Base-by-base conservation (phyloP, 2,797 vertebrate genomes). In the Epinephelus malabaricus region DNA sequence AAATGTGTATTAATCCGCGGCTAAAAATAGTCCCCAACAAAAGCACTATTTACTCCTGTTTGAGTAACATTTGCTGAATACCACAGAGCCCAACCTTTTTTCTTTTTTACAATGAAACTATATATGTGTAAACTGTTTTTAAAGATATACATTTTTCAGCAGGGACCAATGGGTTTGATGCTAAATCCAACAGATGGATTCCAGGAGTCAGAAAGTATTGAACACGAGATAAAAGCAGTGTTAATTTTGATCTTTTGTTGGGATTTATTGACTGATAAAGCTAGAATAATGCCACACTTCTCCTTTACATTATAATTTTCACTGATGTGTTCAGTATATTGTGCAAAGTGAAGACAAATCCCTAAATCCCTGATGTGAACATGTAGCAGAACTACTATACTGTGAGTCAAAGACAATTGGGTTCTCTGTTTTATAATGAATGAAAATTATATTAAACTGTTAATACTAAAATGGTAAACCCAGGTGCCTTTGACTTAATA, bases 21-120 rank as follows among this genome's bases (percentile, higher is more conserved):
- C 17, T 60, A 23, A 72, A 73, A 85, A 68, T 54, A 38, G 9
- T 63, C 23, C 45, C 45, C 4, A n/a, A 25, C 14, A 76, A 54
- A 63, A 51, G 51, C 25, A 56, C 2, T 4, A 1, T 23, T 47
- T 18, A 19, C 25, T 46, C 23, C 7, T 65, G n/a, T 66, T 66
- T 62, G n/a, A 59, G 40, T 38, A 15, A n/a, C 11, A 6, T 66
- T 40, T 65, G 64, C 6, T 23, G 27, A 18, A 46, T 50, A 23
- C 62, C 27, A 18, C 30, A 21, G 21, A n/a, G 27, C 5, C n/a
- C 21, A 17, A 4, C 10, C 47, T 21, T 66, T 27, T 19, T 34
- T 34, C 6, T 34, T 34, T 7, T 34, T 34, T 34, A 34, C 30
- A 34, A 6, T 34, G 6, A 34, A 34, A 34, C 6, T 34, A 34